A percentile compares a stretch with the other conserved stretches of the same genome.
Evolutionary conservation across 2,113 vertebrate species (phyloP).

Genomic region (Labrus mixtus): DNA sequence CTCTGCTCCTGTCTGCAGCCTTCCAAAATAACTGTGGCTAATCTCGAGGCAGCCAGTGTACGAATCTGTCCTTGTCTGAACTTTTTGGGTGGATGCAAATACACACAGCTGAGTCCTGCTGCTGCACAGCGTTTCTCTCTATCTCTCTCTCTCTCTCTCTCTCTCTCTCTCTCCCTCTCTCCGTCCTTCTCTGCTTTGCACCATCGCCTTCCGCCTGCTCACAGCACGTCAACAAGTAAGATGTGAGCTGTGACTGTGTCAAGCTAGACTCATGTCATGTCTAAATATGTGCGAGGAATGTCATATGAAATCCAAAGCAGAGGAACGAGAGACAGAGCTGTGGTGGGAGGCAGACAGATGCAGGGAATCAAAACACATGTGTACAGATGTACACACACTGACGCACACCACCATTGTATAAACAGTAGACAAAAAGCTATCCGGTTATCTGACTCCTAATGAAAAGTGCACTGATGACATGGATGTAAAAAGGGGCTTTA

Average conservation of each 20-base stretch:
- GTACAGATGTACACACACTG: conserved; percentile 3
- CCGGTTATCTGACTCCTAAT: conserved; percentile 53
- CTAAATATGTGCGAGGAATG: conserved; percentile 63
- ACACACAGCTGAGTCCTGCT: conserved; percentile 64
- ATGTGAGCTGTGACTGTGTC: conserved; percentile 61
- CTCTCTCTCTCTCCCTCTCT: conserved; percentile 13
- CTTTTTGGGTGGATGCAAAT: conserved; percentile 64
- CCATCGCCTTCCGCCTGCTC: conserved; percentile 66
- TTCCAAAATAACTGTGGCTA: conserved; percentile 45
- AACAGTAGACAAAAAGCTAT: conserved; percentile 51
- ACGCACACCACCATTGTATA: conserved; percentile 36
- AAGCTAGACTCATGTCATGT: conserved; percentile 53
- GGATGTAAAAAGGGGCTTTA: conserved; percentile 59
- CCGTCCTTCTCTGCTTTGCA: conserved; percentile 52
- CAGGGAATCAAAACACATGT: conserved; percentile 30
- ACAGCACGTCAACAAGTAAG: conserved; percentile 74
- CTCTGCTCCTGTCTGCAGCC: conserved; percentile 40
- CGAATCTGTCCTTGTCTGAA: conserved; percentile 76
- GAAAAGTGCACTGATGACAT: conserved; percentile 70
- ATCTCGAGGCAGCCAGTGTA: conserved; percentile 71
- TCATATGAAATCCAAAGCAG: conserved; percentile 51
- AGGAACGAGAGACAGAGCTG: conserved; percentile 9
- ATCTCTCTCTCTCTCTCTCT: conserved; percentile 19
- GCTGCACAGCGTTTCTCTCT: conserved; percentile 37
- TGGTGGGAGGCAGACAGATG: conserved; percentile 11